Percentiles rank a stretch among this genome's conserved stretches.
Conservation (phyloP, 2,113 vertebrate species). For the Stigmatopora argus region DNA sequence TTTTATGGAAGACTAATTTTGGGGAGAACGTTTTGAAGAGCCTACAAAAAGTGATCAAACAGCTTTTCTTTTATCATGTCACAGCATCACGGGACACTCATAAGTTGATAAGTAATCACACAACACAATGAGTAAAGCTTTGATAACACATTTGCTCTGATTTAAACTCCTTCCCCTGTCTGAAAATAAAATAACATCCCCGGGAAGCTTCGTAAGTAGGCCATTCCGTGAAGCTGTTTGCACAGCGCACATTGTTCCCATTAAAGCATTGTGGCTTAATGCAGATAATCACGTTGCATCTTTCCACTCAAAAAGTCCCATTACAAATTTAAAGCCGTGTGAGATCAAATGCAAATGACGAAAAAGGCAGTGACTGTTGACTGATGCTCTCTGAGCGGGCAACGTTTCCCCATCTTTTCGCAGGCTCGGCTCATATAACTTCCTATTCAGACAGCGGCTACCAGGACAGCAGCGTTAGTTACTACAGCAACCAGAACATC, state of each 20-base stretch:
- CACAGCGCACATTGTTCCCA: slow-evolving; percentile 27
- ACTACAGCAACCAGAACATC: slow-evolving; percentile 85
- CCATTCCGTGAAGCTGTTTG: slow-evolving; percentile 23
- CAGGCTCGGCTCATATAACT: slow-evolving; percentile 95
- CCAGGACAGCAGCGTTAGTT: slow-evolving; percentile 89
- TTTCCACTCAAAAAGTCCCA: slow-evolving; percentile 22
- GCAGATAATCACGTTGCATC: slow-evolving; percentile 12
- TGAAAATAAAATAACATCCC: slow-evolving; percentile 42
- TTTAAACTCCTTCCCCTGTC: slow-evolving; percentile 33
- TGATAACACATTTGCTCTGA: slow-evolving; percentile 38
- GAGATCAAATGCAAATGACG: slow-evolving; percentile 37
- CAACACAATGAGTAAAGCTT: slow-evolving; percentile 9
- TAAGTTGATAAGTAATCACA: slow-evolving; percentile 7
- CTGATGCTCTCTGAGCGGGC: slow-evolving; percentile 14
- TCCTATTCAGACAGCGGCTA: slow-evolving; percentile 97
- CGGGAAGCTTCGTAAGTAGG: slow-evolving; percentile 45
- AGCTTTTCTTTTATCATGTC: background rate
- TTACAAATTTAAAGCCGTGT: slow-evolving; percentile 25
- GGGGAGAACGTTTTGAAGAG: background rate
- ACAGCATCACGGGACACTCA: background rate
- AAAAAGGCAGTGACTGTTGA: slow-evolving; percentile 5
- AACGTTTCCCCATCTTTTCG: slow-evolving; percentile 19
- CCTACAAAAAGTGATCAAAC: background rate
- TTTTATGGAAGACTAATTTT: background rate
- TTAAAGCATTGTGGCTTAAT: slow-evolving; percentile 26